Conservation (phyloP, 2,113 vertebrate species). For the Gallinago undulata region DNA sequence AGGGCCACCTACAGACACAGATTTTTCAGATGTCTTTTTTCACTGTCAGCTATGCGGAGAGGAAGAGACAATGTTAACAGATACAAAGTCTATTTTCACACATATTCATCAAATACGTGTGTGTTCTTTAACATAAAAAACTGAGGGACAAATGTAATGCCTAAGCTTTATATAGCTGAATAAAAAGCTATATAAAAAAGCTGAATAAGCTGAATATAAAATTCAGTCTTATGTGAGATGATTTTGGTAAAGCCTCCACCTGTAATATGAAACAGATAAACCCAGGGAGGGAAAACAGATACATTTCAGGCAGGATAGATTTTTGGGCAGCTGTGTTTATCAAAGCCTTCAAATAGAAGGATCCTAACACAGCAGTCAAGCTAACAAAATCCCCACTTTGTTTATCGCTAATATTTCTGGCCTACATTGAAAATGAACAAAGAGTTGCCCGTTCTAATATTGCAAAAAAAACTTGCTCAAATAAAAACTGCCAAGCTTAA, state of each 20-base stretch:
- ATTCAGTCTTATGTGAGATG: not conserved
- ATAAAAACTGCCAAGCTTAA: constrained; percentile 16
- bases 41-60: not conserved
- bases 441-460: not conserved
- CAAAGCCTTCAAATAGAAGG: not conserved
- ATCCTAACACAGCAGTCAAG: not conserved
- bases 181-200: no score
- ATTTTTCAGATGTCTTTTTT: not conserved
- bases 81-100: not conserved
- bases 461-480: not conserved
- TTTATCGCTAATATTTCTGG: not conserved
- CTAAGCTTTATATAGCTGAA: not conserved
- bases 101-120: not conserved
- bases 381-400: not conserved
- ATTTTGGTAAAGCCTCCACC: not conserved
- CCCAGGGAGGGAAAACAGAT: not conserved
- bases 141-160: not conserved
- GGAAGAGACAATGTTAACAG: not conserved
- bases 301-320: not conserved
- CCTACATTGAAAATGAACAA: not conserved
- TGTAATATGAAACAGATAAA: not conserved
- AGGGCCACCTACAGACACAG: not conserved
- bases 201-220: not conserved
- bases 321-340: not conserved
- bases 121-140: not conserved